Base-by-base conservation (phyloP, 2,113 vertebrate genomes). In the Chaetodon trifascialis region DNA sequence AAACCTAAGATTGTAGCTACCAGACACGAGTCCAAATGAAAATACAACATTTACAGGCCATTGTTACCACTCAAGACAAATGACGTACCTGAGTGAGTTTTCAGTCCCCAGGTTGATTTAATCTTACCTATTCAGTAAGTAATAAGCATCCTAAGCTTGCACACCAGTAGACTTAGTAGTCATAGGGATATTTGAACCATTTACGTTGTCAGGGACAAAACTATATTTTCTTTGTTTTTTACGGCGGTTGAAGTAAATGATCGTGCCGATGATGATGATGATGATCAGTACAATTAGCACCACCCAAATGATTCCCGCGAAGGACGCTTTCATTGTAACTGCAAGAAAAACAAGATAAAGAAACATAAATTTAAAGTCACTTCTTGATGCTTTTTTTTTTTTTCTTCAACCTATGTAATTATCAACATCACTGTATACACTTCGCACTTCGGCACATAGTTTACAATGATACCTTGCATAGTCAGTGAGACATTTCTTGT, bases 381-480 rank as follows among this genome's bases (percentile, higher is more conserved):
- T 52, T 59, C 23, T 56, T 23, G 0, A 56, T 52, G 5, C 21
- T 17, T 60, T 46, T 19, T 2, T 15, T 8, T 63, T 11, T 40
- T 25, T 21, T 17, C 3, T 7, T 4, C 19, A 10, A 16, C 12
- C 7, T 67, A 21, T 36, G 6, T 38, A 11, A 55, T 30, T 19
- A 40, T 54, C 1, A 55, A 56, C 66, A 52, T 51, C 11, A 63
- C 21, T 52, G 38, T 40, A 17, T 64, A 46, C 11, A 52, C 60
- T 40, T 62, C 8, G 21, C 76, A 25, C 5, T 67, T 67, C 2
- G 42, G 14, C 5, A 63, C 44, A 55, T 9, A 17, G 38, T 76
- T 52, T 67, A 7, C 63, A 51, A 51, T 36, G 40, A 15, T 86
- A 94, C 92, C 89, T 91, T 7, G 60, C 1, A 91, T 51, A 0